A percentile compares a stretch with the other conserved stretches of the same genome.
Evolutionary conservation across 2,113 vertebrate species (phyloP).

Genomic region (Anthoscopus minutus): DNA sequence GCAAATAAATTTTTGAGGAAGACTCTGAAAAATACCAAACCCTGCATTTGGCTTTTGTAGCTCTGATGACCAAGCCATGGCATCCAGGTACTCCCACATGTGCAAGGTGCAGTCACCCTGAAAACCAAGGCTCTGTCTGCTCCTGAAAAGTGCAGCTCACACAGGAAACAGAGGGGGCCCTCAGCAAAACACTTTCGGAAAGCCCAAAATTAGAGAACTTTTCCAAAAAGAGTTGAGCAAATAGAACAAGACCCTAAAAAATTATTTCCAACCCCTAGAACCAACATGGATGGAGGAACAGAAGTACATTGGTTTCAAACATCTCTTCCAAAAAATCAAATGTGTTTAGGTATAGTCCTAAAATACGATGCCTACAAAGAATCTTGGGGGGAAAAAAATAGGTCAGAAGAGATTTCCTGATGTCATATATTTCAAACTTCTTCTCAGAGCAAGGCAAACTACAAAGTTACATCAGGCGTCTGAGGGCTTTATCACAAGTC

Average conservation of each 20-base stretch:
- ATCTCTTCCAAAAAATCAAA: neutral
- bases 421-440: neutral
- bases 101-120: neutral
- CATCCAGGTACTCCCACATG: neutral
- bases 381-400: neutral
- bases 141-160: neutral
- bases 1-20: neutral
- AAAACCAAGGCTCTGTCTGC: neutral
- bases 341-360: neutral
- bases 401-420: neutral
- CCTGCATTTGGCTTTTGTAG: neutral
- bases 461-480: neutral
- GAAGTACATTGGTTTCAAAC: neutral
- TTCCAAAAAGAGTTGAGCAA: neutral
- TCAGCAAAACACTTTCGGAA: neutral
- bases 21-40: neutral
- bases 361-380: neutral
- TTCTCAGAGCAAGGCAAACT: neutral
- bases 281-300: fast-evolving
- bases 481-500: neutral
- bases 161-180: fast-evolving
- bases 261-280: neutral
- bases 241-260: neutral
- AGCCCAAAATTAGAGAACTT: neutral
- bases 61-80: neutral